phyloP scores from a whole-genome alignment of 1,140 invertebrate genomes.

The Aphis gossypii region DNA sequence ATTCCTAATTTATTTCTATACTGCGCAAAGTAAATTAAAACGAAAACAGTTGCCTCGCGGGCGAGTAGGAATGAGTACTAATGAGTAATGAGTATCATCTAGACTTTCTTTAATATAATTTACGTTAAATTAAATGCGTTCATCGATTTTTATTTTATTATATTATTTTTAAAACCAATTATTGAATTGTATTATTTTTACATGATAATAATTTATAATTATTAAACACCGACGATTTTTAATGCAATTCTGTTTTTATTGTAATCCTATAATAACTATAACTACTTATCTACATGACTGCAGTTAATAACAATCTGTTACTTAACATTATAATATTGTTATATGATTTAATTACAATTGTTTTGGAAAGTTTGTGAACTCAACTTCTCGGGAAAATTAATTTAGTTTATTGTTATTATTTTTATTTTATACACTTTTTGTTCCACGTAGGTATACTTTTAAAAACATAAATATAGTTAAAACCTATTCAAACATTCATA shows the following conservation, averaged over 20 bases:
- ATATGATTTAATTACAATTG: not conserved
- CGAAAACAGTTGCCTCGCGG: not conserved
- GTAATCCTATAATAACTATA: not conserved
- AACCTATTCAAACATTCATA: not conserved
- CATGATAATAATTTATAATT: not conserved
- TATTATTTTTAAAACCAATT: not conserved
- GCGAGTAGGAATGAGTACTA: too few relatives aligned
- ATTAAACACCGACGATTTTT: not conserved
- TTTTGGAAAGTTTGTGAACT: conserved; percentile 11
- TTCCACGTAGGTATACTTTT: not conserved
- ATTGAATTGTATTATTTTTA: not conserved
- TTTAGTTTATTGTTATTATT: not conserved
- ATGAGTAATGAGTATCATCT: not conserved
- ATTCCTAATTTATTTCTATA: not conserved
- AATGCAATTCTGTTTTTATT: not conserved
- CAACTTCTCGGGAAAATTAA: not conserved
- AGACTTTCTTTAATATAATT: not conserved
- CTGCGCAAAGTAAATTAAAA: not conserved
- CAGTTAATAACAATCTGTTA: not conserved
- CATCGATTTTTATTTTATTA: not conserved
- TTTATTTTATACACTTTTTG: not conserved
- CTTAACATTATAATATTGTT: not conserved
- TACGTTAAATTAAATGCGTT: not conserved
- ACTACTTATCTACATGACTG: not conserved
- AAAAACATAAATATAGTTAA: not conserved